Evolutionary conservation across 2,888 invertebrate genomes (phyloP).

Genomic region (Ctena decussata): DNA sequence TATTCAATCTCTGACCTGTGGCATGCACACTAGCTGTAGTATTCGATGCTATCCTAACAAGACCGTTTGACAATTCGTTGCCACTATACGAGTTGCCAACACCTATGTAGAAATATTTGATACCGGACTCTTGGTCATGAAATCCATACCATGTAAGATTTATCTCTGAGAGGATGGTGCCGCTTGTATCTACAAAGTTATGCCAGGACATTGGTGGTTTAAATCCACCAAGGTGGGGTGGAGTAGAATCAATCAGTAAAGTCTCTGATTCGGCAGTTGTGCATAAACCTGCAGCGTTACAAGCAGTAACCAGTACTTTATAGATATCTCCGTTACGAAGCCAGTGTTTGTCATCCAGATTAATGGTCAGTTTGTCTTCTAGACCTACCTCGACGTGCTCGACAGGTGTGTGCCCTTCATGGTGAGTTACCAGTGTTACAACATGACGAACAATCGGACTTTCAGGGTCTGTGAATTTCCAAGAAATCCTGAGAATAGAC

Average conservation of each 20-base stretch:
- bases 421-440: constrained; percentile 44
- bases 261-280: constrained; percentile 38
- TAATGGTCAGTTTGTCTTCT: constrained; percentile 33
- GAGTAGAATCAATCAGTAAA: constrained; percentile 66
- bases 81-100: constrained; percentile 52
- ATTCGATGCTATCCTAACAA: no score
- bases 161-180: neutral
- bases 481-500: constrained; percentile 39
- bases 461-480: constrained; percentile 50
- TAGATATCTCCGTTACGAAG: constrained; percentile 59
- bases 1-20: no score
- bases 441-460: constrained; percentile 48
- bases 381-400: constrained; percentile 40
- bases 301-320: constrained; percentile 45
- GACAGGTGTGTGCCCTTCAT: constrained; percentile 45
- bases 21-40: neutral
- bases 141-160: constrained; percentile 68
- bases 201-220: constrained; percentile 48
- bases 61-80: constrained; percentile 42
- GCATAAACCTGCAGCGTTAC: constrained; percentile 65
- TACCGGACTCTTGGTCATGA: constrained; percentile 57
- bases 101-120: constrained; percentile 42
- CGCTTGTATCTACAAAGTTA: constrained; percentile 5
- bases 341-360: constrained; percentile 32
- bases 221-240: constrained; percentile 68